Percentiles rank a stretch among this genome's conserved stretches.
Conservation (phyloP, 2,113 vertebrate species). For the Balaenoptera acutorostrata region DNA sequence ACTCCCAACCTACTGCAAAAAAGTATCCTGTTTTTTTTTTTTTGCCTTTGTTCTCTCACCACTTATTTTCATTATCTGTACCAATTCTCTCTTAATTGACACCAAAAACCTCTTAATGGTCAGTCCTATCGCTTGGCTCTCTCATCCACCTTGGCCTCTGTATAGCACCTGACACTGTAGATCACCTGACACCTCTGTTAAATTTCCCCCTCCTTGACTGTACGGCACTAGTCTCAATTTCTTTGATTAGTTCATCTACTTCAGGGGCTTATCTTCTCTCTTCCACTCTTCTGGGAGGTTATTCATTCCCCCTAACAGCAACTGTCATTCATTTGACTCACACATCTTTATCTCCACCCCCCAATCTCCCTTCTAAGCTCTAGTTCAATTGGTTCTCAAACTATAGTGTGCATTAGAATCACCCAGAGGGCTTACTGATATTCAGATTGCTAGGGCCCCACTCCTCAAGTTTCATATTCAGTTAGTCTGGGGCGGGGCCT, state of each 20-base stretch:
- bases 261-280: not conserved
- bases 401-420: not conserved
- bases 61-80: not conserved
- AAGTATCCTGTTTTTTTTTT: not conserved
- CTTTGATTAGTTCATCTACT: not conserved
- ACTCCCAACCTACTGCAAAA: not conserved
- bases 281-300: not conserved
- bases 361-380: not conserved
- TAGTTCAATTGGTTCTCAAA: constrained; percentile 10
- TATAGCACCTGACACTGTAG: not conserved
- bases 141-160: not conserved
- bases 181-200: not conserved
- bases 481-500: not conserved
- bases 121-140: not conserved
- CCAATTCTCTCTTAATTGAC: not conserved
- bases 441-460: not conserved
- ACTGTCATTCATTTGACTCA: not conserved
- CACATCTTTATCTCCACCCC: not conserved
- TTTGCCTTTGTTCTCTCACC: not conserved
- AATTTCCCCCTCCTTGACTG: not conserved
- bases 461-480: not conserved
- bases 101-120: not conserved
- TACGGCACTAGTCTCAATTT: not conserved
- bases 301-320: not conserved
- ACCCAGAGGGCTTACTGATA: not conserved